A percentile compares a stretch with the other conserved stretches of the same genome.
Evolutionary conservation across 2,888 invertebrate species (phyloP).

Genomic region (Iselma pallidipennis): DNA sequence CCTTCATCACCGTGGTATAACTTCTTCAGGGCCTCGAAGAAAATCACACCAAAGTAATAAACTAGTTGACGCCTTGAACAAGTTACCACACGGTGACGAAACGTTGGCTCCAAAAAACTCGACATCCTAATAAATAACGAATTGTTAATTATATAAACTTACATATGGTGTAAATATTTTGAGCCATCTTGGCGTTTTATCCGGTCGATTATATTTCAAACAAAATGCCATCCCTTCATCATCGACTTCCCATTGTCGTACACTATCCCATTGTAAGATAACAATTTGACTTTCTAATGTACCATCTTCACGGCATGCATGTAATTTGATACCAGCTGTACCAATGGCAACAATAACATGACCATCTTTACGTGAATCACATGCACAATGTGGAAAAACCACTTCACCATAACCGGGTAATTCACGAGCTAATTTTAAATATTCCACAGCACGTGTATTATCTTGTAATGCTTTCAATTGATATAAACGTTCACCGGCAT

Average conservation of each 20-base stretch:
- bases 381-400: conserved; percentile 92
- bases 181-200: conserved; percentile 81
- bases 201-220: conserved; percentile 81
- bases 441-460: conserved; percentile 82
- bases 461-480: conserved; percentile 96
- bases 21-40: no score
- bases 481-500: conserved; percentile 88
- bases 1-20: no score
- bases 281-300: conserved; percentile 75
- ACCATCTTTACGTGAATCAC: conserved; percentile 88
- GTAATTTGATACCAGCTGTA: conserved; percentile 70
- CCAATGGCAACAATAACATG: conserved; percentile 68
- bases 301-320: conserved; percentile 84
- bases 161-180: conserved; percentile 90
- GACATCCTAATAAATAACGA: conserved; percentile 6
- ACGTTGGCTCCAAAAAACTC: no score
- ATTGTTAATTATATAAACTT: conserved; percentile 58
- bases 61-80: no score
- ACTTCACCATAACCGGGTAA: conserved; percentile 93
- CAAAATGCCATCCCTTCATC: conserved; percentile 92
- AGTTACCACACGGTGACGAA: no score
- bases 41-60: no score
- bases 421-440: conserved; percentile 80
- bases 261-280: conserved; percentile 81
- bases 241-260: conserved; percentile 86